These are phyloP conservation scores for Lutraria lutraria DNA, from an alignment of 2,888 invertebrate species.

Conservation along the genomic window DNA sequence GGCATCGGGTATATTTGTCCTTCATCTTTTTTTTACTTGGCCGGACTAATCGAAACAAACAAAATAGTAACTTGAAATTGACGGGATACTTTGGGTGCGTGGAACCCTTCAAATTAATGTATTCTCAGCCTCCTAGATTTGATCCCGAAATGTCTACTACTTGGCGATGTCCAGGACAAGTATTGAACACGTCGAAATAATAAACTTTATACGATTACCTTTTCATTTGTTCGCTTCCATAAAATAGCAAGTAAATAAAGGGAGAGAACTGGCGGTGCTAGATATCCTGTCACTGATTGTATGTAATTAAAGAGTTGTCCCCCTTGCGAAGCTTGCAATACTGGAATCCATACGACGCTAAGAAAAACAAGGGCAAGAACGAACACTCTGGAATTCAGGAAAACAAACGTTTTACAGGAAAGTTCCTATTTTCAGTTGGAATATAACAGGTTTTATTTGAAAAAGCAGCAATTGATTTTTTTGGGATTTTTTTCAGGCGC, in stretches of 20 bases:
- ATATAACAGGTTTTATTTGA: background rate
- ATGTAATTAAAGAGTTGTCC: slow-evolving; percentile 89
- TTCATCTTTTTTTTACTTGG: no score
- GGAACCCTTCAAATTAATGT: no score
- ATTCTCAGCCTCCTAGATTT: no score
- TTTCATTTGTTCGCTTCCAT: slow-evolving; percentile 88
- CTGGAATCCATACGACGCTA: slow-evolving; percentile 88
- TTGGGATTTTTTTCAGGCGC: no score
- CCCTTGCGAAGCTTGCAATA: slow-evolving; percentile 88
- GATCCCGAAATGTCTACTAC: no score
- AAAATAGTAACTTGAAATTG: no score
- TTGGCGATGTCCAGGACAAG: no score
- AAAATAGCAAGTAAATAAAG: slow-evolving; percentile 88
- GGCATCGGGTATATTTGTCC: no score
- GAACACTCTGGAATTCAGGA: slow-evolving; percentile 80
- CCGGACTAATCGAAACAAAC: no score
- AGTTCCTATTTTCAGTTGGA: no score
- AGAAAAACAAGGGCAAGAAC: slow-evolving; percentile 83
- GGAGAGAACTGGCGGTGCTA: slow-evolving; percentile 89
- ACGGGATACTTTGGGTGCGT: no score
- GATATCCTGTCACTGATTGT: slow-evolving; percentile 88
- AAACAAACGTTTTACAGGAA: background rate
- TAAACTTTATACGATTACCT: slow-evolving; percentile 79
- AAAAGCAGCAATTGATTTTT: background rate
- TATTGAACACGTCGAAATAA: background rate